Evolutionary conservation across 2,888 invertebrate genomes (phyloP), one percentile per base, ranked within the genome.

Genomic region (Cryptus armator): DNA sequence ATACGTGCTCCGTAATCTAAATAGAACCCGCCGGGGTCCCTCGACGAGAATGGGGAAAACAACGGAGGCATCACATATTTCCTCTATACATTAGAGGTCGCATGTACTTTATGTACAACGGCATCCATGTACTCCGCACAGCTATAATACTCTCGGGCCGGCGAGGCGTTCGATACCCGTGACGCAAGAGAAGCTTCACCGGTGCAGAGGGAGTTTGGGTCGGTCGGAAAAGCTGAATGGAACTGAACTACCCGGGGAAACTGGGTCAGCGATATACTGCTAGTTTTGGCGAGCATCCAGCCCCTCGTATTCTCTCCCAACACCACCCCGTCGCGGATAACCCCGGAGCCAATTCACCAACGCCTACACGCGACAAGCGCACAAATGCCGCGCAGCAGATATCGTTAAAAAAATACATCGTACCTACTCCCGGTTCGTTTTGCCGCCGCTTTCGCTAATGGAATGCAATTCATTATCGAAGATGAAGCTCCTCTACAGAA

Each of bases 201-300:
- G 86, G 62, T 77, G 74, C 78, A 79, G 76, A 81, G 70, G 59
- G 67, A 75, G 66, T 59, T 80, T 53, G 70, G 81, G 62, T 32
- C 44, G 79, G 66, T 68, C 64, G 85, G 90, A 91, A 92, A 92
- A 92, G 90, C 91, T 92, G 92, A 92, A 92, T 92, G 92, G 89
- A 91, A 83, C 53, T 29, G 59, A 72, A 86, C 80, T 83, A 67
- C 85, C 84, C 84, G 86, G 83, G 85, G 86, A 56, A 90, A 90
- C 85, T 89, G 82, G 92, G 92, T 92, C 92, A 91, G 32, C 5
- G 37, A 37, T 37, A 83, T 48, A 62, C 77, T 78, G 81, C 78
- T 78, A 83, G 72, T 86, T 90, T 88, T 86, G 89, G 88, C 84
- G 83, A 83, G 80, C 67, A 51, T 81, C 83, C 88, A 86, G 77